These are phyloP conservation scores for Orchesellides sinensis DNA, from an alignment of 2,888 invertebrate genomes.

Conservation along the genomic window DNA sequence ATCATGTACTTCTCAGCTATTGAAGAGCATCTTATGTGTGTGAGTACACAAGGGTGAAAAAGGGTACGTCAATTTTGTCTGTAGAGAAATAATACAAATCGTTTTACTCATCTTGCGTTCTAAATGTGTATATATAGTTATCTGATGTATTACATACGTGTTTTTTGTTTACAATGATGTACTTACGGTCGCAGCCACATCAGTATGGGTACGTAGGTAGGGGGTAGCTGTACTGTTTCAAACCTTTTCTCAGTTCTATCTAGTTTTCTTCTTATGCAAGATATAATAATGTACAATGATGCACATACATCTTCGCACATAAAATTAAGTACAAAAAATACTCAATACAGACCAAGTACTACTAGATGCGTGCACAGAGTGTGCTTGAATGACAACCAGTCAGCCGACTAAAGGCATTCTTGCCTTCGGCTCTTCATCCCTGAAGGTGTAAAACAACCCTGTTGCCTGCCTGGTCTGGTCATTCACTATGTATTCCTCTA, in stretches of 20 bases:
- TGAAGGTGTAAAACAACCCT: conserved; percentile 33
- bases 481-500: neutral
- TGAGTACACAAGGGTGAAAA: neutral
- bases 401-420: conserved; percentile 26
- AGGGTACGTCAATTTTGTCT: conserved; percentile 9
- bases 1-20: neutral
- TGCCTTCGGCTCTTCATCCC: conserved; percentile 38
- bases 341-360: neutral
- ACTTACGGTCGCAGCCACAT: neutral
- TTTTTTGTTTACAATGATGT: neutral
- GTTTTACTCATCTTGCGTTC: too few relatives aligned
- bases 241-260: conserved; percentile 18
- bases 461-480: neutral
- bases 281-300: neutral
- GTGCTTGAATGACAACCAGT: conserved; percentile 29
- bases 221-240: conserved; percentile 41
- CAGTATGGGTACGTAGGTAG: neutral
- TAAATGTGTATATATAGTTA: neutral
- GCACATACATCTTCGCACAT: neutral
- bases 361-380: neutral
- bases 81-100: neutral
- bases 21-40: neutral
- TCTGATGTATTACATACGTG: too few relatives aligned
- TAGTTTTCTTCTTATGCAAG: neutral
- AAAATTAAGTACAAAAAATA: too few relatives aligned